These are phyloP conservation scores for Motacilla tschutschensis DNA, from an alignment of 2,113 vertebrate genomes.

Conservation along the genomic window DNA sequence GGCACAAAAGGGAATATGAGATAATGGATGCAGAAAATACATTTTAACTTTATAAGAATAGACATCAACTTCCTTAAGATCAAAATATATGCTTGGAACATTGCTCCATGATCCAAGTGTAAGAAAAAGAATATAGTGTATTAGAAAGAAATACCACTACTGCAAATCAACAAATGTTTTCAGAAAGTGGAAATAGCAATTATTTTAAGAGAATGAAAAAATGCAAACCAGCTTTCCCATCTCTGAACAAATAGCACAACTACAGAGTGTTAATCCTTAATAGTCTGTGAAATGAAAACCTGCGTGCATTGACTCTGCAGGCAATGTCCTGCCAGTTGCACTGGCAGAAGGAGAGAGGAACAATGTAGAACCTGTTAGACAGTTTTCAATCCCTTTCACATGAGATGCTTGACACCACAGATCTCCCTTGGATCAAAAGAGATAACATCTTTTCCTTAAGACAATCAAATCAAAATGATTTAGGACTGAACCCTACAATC, in stretches of 20 bases:
- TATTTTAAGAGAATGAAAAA: background rate
- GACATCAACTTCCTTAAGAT: background rate
- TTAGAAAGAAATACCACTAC: background rate
- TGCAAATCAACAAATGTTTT: background rate
- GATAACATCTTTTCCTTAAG: background rate
- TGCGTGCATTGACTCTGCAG: background rate
- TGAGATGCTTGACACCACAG: accelerated
- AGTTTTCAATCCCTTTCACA: background rate
- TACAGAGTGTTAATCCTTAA: background rate
- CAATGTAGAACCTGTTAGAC: no score
- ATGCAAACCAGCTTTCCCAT: background rate
- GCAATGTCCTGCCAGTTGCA: background rate
- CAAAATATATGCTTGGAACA: background rate
- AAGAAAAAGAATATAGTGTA: background rate
- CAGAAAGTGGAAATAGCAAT: background rate
- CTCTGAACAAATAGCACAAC: background rate
- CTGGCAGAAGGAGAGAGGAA: background rate
- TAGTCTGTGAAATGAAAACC: background rate
- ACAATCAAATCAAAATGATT: background rate
- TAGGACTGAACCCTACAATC: background rate
- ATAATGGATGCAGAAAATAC: background rate
- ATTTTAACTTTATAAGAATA: background rate
- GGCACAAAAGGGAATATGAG: background rate
- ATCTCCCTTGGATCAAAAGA: background rate
- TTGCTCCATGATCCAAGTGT: accelerated